A percentile compares a stretch with the other conserved stretches of the same genome.
phyloP scores from a whole-genome alignment of 1,140 invertebrate genomes.

The Temnothorax longispinosus region DNA sequence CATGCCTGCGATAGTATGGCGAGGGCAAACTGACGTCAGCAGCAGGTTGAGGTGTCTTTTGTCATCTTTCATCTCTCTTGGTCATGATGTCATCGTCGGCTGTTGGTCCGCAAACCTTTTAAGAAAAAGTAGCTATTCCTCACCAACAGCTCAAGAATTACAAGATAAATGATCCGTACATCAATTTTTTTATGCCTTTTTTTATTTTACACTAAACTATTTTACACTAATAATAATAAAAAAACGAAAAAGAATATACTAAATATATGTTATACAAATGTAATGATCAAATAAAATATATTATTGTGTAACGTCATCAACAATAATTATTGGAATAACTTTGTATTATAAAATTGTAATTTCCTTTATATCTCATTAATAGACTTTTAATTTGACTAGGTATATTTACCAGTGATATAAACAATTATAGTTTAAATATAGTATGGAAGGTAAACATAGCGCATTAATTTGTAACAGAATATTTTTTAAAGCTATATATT shows the following conservation, averaged over 20 bases:
- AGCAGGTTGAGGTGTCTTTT: conserved; percentile 39
- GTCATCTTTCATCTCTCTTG: conserved; percentile 16
- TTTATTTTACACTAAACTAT: background rate
- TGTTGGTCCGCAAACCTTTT: conserved; percentile 12
- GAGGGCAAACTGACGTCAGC: conserved; percentile 41
- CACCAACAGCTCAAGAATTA: background rate
- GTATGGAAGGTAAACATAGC: background rate
- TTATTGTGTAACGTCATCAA: background rate
- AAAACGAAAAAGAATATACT: background rate
- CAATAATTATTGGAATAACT: background rate
- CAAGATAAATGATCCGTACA: background rate
- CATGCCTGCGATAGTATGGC: background rate
- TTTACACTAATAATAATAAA: background rate
- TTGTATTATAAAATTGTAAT: background rate
- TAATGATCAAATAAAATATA: conserved; percentile 12
- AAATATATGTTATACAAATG: background rate
- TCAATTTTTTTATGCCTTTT: background rate
- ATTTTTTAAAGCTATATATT: background rate
- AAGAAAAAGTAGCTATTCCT: conserved; percentile 20
- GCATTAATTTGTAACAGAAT: background rate
- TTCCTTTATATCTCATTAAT: background rate
- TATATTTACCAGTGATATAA: background rate
- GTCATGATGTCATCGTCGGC: conserved; percentile 14
- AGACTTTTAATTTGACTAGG: background rate
- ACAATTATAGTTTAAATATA: background rate